Evolutionary conservation across 2,888 invertebrate species (phyloP).

Genomic region (Spodoptera exigua): DNA sequence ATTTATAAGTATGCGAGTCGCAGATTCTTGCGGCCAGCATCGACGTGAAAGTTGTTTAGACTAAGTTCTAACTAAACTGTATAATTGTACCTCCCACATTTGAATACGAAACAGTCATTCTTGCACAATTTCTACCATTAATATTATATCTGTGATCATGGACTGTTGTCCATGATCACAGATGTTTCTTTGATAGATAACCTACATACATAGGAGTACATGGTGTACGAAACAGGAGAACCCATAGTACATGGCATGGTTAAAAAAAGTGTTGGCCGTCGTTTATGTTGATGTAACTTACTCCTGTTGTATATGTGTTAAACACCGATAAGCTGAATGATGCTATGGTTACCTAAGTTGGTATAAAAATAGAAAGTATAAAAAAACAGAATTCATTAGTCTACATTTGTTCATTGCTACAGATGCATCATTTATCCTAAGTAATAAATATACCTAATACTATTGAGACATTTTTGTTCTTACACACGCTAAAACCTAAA

Average conservation of each 20-base stretch:
- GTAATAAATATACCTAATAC: background rate
- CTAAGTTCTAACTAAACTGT: conserved; percentile 39
- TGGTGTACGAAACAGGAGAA: no score
- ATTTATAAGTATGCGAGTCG: conserved; percentile 20
- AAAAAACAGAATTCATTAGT: background rate
- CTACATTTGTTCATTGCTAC: no score
- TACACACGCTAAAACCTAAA: background rate
- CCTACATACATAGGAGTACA: no score
- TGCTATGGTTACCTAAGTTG: no score
- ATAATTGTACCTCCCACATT: conserved; percentile 47
- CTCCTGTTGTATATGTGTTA: no score
- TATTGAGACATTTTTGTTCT: conserved; percentile 2
- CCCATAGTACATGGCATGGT: no score
- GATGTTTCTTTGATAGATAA: conserved; percentile 1
- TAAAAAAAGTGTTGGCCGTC: no score
- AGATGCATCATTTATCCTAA: no score
- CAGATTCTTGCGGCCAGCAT: conserved; percentile 4
- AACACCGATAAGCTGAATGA: no score
- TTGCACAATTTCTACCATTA: conserved; percentile 35
- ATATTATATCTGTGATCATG: conserved; percentile 16
- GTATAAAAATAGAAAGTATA: background rate
- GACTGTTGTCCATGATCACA: conserved; percentile 3
- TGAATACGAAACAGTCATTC: conserved; percentile 40
- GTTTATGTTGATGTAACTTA: no score
- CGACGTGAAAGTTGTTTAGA: conserved; percentile 56